A percentile compares a stretch with the other conserved stretches of the same genome.
phyloP scores from a whole-genome alignment of 2,888 invertebrate species.

The Ochropacha duplaris region DNA sequence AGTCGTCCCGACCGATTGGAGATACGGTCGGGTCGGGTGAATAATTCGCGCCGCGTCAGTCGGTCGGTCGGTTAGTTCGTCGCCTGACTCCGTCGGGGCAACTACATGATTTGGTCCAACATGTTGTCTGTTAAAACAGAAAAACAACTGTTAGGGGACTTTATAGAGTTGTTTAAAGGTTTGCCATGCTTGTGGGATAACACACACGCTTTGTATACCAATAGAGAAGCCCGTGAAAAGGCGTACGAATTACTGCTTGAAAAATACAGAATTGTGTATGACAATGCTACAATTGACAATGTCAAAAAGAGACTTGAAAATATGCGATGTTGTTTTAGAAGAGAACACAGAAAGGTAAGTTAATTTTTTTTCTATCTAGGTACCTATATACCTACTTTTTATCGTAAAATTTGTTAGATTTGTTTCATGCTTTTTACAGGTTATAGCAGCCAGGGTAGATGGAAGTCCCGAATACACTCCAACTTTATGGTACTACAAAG shows the following conservation, averaged over 20 bases:
- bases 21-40: background rate
- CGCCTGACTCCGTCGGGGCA: slow-evolving; percentile 7
- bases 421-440: background rate
- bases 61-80: background rate
- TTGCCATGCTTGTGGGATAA: slow-evolving; percentile 29
- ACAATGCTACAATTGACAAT: slow-evolving; percentile 2
- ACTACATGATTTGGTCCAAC: background rate
- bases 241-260: slow-evolving; percentile 23
- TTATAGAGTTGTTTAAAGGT: background rate
- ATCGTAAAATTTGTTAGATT: background rate
- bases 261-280: slow-evolving; percentile 19
- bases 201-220: slow-evolving; percentile 20
- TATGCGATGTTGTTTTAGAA: slow-evolving; percentile 31
- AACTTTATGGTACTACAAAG: slow-evolving; percentile 41
- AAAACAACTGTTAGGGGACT: background rate
- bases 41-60: background rate
- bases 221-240: slow-evolving; percentile 11
- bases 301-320: slow-evolving; percentile 36
- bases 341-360: slow-evolving; percentile 34
- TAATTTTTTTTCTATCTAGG: background rate
- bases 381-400: background rate
- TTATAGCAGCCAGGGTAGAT: slow-evolving; percentile 4
- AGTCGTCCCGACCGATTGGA: background rate
- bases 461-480: slow-evolving; percentile 19
- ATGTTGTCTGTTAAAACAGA: background rate